phyloP scores from a whole-genome alignment of 2,888 invertebrate genomes.

The Serripes groenlandicus region DNA sequence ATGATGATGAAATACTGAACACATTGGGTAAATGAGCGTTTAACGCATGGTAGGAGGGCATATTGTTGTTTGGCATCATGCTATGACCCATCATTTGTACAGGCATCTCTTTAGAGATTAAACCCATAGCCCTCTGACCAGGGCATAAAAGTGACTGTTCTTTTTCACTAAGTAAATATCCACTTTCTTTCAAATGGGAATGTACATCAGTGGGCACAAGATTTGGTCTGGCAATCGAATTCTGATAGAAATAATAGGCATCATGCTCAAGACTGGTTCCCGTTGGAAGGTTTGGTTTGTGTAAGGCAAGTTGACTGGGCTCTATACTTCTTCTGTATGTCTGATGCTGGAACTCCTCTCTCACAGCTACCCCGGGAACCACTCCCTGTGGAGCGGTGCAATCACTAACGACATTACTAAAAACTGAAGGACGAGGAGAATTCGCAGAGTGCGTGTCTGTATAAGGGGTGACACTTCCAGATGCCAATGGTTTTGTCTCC shows the following conservation, averaged over 20 bases:
- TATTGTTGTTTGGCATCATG: background rate
- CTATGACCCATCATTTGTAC: background rate
- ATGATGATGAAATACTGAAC: conserved; percentile 44
- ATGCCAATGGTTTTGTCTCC: background rate
- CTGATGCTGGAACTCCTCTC: conserved; percentile 59
- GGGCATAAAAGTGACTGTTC: background rate
- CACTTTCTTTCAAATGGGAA: background rate
- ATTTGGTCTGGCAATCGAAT: background rate
- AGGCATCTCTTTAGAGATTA: background rate
- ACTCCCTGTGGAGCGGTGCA: background rate
- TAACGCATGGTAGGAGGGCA: background rate
- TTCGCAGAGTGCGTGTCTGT: background rate
- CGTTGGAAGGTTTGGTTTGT: conserved; percentile 9
- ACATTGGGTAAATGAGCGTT: conserved; percentile 37
- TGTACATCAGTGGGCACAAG: background rate
- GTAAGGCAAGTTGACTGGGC: conserved; percentile 20
- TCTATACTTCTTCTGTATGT: conserved; percentile 56
- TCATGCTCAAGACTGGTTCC: conserved; percentile 11
- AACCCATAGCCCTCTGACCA: background rate
- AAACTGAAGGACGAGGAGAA: background rate
- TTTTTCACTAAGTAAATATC: background rate
- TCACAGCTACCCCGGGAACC: conserved; percentile 30
- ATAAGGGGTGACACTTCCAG: background rate
- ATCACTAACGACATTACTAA: conserved; percentile 12
- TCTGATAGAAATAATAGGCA: conserved; percentile 19